Conservation (phyloP, 2,113 vertebrate genomes). For the pig (Sus scrofa) region DNA sequence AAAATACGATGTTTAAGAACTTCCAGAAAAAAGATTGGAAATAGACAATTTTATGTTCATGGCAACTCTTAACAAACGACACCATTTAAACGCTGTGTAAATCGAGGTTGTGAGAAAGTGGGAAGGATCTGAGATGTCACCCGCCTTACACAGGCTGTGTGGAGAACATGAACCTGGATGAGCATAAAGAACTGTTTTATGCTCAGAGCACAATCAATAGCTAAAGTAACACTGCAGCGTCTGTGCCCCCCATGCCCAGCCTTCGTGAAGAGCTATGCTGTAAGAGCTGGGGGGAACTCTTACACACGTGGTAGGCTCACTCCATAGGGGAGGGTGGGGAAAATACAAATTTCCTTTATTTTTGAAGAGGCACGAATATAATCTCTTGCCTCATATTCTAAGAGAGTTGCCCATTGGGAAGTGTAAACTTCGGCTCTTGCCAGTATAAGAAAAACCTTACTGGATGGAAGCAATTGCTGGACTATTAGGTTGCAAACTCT, state of each 20-base stretch:
- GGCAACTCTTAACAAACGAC: not conserved
- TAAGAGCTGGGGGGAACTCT: not conserved
- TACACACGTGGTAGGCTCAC: not conserved
- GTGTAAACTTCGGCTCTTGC: not conserved
- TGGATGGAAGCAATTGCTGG: not conserved
- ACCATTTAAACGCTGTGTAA: not conserved
- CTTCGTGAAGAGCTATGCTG: not conserved
- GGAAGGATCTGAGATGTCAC: not conserved
- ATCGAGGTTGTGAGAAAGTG: not conserved
- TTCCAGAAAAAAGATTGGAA: not conserved
- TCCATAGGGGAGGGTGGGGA: rapidly evolving
- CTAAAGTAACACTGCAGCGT: not conserved
- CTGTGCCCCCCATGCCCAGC: rapidly evolving
- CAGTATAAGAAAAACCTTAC: not conserved
- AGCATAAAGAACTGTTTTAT: not conserved
- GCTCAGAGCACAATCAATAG: not conserved
- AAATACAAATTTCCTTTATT: not conserved
- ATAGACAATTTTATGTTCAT: not conserved
- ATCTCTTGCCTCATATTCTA: not conserved
- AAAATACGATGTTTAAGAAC: slow-evolving; percentile 17
- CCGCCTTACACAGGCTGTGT: rapidly evolving
- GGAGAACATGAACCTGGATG: not conserved
- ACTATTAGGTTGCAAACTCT: not conserved
- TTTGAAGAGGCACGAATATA: not conserved
- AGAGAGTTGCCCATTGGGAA: not conserved